Base-by-base conservation (phyloP, 1,140 invertebrate species). In the Aphaenogaster ashmeadi region DNA sequence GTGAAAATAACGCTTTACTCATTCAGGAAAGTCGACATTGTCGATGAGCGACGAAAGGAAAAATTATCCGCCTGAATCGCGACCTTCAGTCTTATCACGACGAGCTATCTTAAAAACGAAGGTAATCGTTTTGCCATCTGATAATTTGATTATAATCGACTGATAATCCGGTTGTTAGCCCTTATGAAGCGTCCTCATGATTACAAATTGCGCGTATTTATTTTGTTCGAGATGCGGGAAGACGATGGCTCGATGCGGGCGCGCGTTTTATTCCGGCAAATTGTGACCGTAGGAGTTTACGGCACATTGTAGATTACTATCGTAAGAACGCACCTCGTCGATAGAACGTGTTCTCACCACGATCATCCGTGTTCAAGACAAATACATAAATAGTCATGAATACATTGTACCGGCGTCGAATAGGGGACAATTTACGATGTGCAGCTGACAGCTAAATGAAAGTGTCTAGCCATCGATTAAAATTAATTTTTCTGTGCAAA, bases 261-360 rank as follows among this genome's bases (percentile, higher is more conserved):
- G 11, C 15, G 18, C 64, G 56, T 72, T 72, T 83, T 54, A 54
- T 54, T 50, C 47, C 15, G 7, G 52, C 36, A 9, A 72, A 72
- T 72, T 56, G 50, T 56, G 9, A 56, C 27, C 38, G 38, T 50
- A 83, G 15, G 38, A 72, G 52, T 72, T 80, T 83, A 83, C 36
- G 66, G 58, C 38, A 56, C 13, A 83, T 58, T 58, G 38, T 83
- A 72, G 79, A 83, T 83, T 83, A 83, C 38, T 44, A 56, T 81
- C 66, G 50, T 72, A 71, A 81, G 36, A 41, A 44, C 50, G 9
- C 38, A 44, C 7, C 15, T 81, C 50, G 50, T 81, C 66, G 52
- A 72, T 81, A 9, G 36, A 15, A 33, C 66, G 27, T 36, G 66
- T 72, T 21, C 15, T 72, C 64, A 69, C 36, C 47, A 54, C 66